phyloP scores from a whole-genome alignment of 2,797 vertebrate species.

The Anguilla pacifica region DNA sequence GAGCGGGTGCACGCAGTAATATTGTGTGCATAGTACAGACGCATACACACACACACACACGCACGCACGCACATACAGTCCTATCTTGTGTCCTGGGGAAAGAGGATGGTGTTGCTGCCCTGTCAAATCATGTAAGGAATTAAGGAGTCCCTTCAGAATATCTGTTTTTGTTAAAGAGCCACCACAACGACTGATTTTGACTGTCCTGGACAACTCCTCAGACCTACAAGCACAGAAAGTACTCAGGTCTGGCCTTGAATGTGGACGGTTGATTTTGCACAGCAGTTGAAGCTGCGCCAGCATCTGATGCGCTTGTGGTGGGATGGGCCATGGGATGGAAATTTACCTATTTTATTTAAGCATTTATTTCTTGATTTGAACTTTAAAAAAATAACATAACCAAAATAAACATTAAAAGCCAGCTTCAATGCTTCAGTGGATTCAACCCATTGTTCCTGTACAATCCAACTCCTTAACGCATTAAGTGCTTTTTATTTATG shows the following conservation, averaged over 20 bases:
- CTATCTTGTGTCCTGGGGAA: not conserved
- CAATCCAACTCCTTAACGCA: too few relatives aligned
- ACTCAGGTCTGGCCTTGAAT: not conserved
- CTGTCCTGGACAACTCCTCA: not conserved
- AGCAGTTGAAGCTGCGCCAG: not conserved
- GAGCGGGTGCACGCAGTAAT: not conserved
- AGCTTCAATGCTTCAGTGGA: too few relatives aligned
- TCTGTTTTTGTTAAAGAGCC: not conserved
- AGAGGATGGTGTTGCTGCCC: not conserved
- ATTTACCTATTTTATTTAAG: too few relatives aligned
- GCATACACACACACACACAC: not conserved
- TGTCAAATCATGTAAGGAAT: not conserved
- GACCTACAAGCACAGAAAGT: not conserved
- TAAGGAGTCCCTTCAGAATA: not conserved
- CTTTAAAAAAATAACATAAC: too few relatives aligned
- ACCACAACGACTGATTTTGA: not conserved
- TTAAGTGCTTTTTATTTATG: too few relatives aligned
- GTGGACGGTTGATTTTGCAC: not conserved
- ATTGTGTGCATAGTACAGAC: not conserved
- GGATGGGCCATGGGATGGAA: not conserved
- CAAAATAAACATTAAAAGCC: too few relatives aligned
- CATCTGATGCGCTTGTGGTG: not conserved
- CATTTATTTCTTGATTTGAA: too few relatives aligned
- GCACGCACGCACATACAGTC: too few relatives aligned
- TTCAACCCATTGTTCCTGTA: too few relatives aligned